Conservation (phyloP, 1,140 invertebrate genomes). For the Rhopalosiphum maidis region DNA sequence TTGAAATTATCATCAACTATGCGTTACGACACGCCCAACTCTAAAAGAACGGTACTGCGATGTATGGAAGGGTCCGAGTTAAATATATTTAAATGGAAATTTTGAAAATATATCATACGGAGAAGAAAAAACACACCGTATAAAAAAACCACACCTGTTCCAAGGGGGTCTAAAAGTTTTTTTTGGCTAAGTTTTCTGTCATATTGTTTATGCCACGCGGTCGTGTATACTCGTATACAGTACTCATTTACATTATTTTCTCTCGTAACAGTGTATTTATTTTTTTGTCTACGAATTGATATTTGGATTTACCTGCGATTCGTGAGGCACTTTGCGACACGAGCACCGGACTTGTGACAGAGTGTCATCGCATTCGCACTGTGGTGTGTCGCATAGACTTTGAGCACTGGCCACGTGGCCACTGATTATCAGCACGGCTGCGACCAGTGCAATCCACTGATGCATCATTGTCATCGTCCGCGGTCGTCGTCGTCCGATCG, state of each 20-base stretch:
- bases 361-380: conserved; percentile 52
- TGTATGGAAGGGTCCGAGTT: not conserved
- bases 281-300: not conserved
- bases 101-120: conserved; percentile 12
- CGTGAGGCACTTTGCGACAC: conserved; percentile 33
- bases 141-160: conserved; percentile 20
- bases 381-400: conserved; percentile 51
- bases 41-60: not conserved
- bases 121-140: not conserved
- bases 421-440: not conserved
- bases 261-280: not conserved
- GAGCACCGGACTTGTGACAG: conserved; percentile 46
- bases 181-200: not conserved
- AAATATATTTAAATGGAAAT: conserved; percentile 48
- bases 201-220: not conserved
- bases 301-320: conserved; percentile 6
- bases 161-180: conserved; percentile 6
- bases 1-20: conserved; percentile 51
- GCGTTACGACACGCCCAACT: conserved; percentile 31
- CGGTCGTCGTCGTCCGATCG: not conserved
- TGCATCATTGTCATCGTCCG: conserved; percentile 9
- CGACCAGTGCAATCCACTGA: not conserved
- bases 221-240: not conserved
- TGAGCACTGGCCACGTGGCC: not conserved
- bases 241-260: not conserved